These are phyloP conservation scores for Silvanus unidentatus DNA, from an alignment of 2,888 invertebrate species.

Conservation along the genomic window DNA sequence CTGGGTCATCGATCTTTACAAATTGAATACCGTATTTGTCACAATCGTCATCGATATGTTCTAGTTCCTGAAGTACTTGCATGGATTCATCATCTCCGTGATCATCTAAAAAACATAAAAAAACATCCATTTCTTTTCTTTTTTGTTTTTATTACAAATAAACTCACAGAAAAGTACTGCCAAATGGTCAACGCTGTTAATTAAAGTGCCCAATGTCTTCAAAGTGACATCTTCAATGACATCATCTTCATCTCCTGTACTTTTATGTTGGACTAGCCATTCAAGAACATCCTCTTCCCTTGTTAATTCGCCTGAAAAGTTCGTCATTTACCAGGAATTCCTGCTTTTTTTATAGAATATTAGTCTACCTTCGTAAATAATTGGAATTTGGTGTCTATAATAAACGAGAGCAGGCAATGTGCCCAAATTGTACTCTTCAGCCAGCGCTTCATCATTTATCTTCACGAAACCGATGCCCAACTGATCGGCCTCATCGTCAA, in stretches of 20 bases:
- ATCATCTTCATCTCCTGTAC: slow-evolving; percentile 89
- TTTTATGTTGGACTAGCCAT: slow-evolving; percentile 90
- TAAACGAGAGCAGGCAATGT: slow-evolving; percentile 83
- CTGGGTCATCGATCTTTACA: slow-evolving; percentile 83
- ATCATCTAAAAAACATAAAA: slow-evolving; percentile 59
- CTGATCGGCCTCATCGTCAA: slow-evolving; percentile 91
- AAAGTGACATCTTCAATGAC: slow-evolving; percentile 92
- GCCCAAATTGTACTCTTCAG: slow-evolving; percentile 89
- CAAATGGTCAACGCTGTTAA: slow-evolving; percentile 83
- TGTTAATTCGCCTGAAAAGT: slow-evolving; percentile 74
- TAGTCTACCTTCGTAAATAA: slow-evolving; percentile 80
- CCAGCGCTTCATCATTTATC: slow-evolving; percentile 84
- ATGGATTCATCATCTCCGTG: slow-evolving; percentile 84
- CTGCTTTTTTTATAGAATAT: neutral
- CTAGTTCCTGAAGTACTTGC: slow-evolving; percentile 77
- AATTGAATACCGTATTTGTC: slow-evolving; percentile 89
- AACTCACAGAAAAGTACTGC: slow-evolving; percentile 88
- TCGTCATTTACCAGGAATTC: neutral
- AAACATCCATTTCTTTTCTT: too few relatives aligned
- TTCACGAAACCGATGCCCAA: slow-evolving; percentile 92
- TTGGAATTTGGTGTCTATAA: slow-evolving; percentile 89
- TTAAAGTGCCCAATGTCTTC: slow-evolving; percentile 79
- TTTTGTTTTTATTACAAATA: too few relatives aligned
- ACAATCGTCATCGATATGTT: slow-evolving; percentile 91
- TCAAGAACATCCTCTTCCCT: slow-evolving; percentile 88